These are phyloP conservation scores for Schizotus pectinicornis DNA, from an alignment of 2,888 invertebrate genomes.

Conservation along the genomic window DNA sequence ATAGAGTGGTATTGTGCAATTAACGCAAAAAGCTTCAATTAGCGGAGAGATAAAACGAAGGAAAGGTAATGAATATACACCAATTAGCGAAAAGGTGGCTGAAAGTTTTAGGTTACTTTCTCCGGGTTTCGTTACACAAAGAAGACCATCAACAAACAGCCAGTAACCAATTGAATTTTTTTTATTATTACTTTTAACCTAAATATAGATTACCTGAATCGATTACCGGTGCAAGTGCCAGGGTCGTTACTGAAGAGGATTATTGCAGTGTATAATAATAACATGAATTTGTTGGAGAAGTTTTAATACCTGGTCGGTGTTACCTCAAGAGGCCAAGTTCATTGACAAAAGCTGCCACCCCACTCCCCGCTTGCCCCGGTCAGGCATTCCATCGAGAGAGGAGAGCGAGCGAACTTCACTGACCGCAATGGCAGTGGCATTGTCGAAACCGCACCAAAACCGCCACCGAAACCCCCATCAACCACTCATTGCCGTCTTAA, in stretches of 20 bases:
- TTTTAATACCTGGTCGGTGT: conserved; percentile 31
- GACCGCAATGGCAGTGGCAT: conserved; percentile 23
- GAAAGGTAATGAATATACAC: conserved; percentile 8
- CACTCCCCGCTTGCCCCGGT: conserved; percentile 37
- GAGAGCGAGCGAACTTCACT: conserved; percentile 23
- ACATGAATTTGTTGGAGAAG: conserved; percentile 26
- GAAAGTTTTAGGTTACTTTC: conserved; percentile 10
- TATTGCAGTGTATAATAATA: conserved; percentile 29
- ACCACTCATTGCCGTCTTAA: not conserved
- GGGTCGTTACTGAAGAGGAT: conserved; percentile 13
- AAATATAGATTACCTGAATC: conserved; percentile 18
- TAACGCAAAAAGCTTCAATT: conserved; percentile 22
- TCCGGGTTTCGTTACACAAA: not conserved
- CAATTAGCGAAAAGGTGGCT: conserved; percentile 10
- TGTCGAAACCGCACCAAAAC: conserved; percentile 14
- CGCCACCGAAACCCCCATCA: conserved; percentile 13
- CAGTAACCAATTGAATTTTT: not conserved
- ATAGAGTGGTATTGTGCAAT: conserved; percentile 15
- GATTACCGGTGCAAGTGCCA: conserved; percentile 9
- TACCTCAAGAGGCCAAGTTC: conserved; percentile 40
- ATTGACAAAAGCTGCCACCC: conserved; percentile 44
- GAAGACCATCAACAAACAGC: too few relatives aligned
- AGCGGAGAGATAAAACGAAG: conserved; percentile 19
- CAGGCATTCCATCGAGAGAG: conserved; percentile 39
- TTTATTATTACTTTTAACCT: conserved; percentile 8